These are phyloP conservation scores for Tyria jacobaeae DNA, from an alignment of 2,888 invertebrate species.

Conservation along the genomic window DNA sequence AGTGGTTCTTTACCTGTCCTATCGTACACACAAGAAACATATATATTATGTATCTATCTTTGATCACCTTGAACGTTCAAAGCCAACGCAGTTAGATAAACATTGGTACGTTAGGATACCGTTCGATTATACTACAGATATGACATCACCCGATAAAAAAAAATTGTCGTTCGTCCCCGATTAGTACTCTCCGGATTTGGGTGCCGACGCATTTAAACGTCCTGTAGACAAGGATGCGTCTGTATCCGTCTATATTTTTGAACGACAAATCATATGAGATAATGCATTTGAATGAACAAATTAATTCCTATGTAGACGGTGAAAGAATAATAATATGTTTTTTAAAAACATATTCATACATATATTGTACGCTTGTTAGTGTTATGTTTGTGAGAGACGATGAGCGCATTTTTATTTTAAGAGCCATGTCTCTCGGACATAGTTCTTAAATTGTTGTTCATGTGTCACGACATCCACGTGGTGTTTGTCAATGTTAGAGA, in stretches of 20 bases:
- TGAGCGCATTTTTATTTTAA: conserved; percentile 13
- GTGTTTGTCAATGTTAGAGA: not conserved
- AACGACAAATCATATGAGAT: conserved; percentile 17
- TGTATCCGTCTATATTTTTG: conserved; percentile 26
- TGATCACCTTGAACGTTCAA: conserved; percentile 34
- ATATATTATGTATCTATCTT: not conserved
- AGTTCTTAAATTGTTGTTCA: conserved; percentile 4
- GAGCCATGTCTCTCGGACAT: not conserved
- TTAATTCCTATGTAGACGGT: conserved; percentile 17
- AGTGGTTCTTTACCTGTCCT: not conserved
- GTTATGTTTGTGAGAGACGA: not conserved
- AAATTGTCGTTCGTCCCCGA: conserved; percentile 24
- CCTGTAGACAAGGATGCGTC: conserved; percentile 19
- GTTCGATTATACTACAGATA: conserved; percentile 21
- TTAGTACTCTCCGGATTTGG: conserved; percentile 32
- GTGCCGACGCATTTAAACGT: conserved; percentile 20
- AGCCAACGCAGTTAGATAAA: conserved; percentile 33
- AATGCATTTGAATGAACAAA: conserved; percentile 24
- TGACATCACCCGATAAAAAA: conserved; percentile 39
- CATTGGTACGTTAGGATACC: conserved; percentile 26
- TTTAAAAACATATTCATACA: conserved; percentile 19
- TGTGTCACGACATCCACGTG: conserved; percentile 4
- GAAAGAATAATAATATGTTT: conserved; percentile 35
- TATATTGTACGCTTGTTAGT: too few relatives aligned
- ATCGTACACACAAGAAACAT: not conserved